Evolutionary conservation across 2,888 invertebrate genomes (phyloP).

Genomic region (Parnassius apollo): DNA sequence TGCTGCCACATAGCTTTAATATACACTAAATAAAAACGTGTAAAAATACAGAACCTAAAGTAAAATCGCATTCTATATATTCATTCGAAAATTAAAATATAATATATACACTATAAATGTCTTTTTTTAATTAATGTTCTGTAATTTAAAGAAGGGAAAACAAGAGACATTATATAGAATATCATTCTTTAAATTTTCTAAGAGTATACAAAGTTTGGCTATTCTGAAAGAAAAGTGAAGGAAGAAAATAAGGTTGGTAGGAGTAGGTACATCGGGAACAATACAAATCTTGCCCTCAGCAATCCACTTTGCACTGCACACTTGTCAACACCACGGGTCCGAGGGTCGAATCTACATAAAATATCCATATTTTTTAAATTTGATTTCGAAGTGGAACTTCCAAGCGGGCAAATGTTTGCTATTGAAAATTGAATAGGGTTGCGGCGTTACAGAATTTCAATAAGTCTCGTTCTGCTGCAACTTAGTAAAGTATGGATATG

Average conservation of each 20-base stretch:
- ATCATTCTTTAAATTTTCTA: too few relatives aligned
- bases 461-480: conserved; percentile 42
- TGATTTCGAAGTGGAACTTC: conserved; percentile 66
- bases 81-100: too few relatives aligned
- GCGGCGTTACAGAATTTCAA: conserved; percentile 75
- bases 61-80: too few relatives aligned
- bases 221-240: conserved; percentile 27
- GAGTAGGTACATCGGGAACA: conserved; percentile 52
- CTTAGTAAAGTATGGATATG: conserved; percentile 13
- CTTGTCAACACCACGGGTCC: conserved; percentile 69
- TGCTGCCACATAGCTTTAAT: too few relatives aligned
- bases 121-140: too few relatives aligned
- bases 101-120: too few relatives aligned
- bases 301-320: conserved; percentile 49
- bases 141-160: too few relatives aligned
- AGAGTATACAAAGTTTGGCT: too few relatives aligned
- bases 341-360: conserved; percentile 68
- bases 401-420: conserved; percentile 75
- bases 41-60: too few relatives aligned
- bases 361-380: conserved; percentile 78
- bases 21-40: too few relatives aligned
- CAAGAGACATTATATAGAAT: too few relatives aligned
- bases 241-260: conserved; percentile 36
- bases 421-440: conserved; percentile 74
- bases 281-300: conserved; percentile 51